These are phyloP conservation scores for Aquatica leii DNA, from an alignment of 2,888 invertebrate genomes.

Conservation along the genomic window DNA sequence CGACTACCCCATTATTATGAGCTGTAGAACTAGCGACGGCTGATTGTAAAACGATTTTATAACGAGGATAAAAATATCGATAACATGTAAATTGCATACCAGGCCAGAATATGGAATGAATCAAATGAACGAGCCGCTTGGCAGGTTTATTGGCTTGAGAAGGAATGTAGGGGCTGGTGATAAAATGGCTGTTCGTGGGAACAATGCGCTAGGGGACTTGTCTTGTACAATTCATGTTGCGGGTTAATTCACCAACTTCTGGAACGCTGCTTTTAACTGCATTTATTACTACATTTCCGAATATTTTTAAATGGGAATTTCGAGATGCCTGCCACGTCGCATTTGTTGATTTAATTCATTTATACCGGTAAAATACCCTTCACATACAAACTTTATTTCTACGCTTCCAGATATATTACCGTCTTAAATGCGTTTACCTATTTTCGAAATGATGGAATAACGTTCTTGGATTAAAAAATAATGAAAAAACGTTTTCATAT, in stretches of 20 bases:
- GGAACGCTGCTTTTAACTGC: conserved; percentile 37
- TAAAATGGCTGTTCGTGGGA: conserved; percentile 60
- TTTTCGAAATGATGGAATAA: too few relatives aligned
- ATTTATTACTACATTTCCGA: conserved; percentile 39
- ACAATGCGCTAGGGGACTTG: conserved; percentile 58
- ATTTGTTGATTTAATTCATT: conserved; percentile 5
- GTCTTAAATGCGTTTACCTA: neutral
- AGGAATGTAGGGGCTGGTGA: conserved; percentile 55
- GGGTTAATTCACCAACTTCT: conserved; percentile 41
- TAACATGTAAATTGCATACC: conserved; percentile 61
- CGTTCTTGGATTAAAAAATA: too few relatives aligned
- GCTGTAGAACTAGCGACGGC: conserved; percentile 49
- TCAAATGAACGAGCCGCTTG: conserved; percentile 59
- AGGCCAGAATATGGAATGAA: conserved; percentile 60
- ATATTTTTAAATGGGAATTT: conserved; percentile 30
- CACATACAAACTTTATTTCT: neutral
- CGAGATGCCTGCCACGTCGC: conserved; percentile 11
- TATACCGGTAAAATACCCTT: conserved; percentile 1
- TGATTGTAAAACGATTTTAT: conserved; percentile 60
- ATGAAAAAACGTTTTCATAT: too few relatives aligned
- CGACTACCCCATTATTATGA: conserved; percentile 47
- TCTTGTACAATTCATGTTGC: conserved; percentile 56
- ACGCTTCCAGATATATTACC: conserved; percentile 1
- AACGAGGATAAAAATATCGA: conserved; percentile 62
- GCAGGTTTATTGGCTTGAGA: conserved; percentile 59